Conservation (phyloP, 2,113 vertebrate genomes). For the Brachionichthys hirsutus region DNA sequence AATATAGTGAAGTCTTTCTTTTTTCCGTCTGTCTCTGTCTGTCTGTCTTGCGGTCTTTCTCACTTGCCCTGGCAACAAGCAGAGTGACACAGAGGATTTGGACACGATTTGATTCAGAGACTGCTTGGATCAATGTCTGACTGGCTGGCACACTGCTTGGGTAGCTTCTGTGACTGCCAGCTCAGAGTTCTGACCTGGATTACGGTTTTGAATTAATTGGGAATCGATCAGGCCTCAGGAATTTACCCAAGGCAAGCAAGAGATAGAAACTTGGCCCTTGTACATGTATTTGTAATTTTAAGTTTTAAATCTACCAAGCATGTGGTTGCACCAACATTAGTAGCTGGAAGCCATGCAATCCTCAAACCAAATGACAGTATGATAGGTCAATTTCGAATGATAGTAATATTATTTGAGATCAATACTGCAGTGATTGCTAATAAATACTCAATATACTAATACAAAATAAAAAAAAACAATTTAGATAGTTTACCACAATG, state of each 20-base stretch:
- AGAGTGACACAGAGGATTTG: slow-evolving; percentile 62
- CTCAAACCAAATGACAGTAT: slow-evolving; percentile 2
- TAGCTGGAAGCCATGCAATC: not conserved
- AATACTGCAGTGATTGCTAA: no score
- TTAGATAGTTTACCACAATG: no score
- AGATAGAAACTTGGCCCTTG: slow-evolving; percentile 30
- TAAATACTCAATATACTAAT: no score
- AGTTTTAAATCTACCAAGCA: slow-evolving; percentile 4
- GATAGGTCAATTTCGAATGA: slow-evolving; percentile 1
- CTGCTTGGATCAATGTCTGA: slow-evolving; percentile 71
- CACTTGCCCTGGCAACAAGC: slow-evolving; percentile 51
- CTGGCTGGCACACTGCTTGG: slow-evolving; percentile 59
- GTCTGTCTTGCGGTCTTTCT: slow-evolving; percentile 17
- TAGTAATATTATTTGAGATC: not conserved
- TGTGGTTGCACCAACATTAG: not conserved
- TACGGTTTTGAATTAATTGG: slow-evolving; percentile 62
- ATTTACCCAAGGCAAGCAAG: slow-evolving; percentile 46
- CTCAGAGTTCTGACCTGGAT: slow-evolving; percentile 68
- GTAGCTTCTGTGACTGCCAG: slow-evolving; percentile 59
- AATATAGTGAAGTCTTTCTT: no score
- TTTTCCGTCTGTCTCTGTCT: not conserved
- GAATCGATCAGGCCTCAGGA: slow-evolving; percentile 40
- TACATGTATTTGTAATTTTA: slow-evolving; percentile 12
- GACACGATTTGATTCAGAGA: slow-evolving; percentile 64
- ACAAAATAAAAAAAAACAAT: no score